Evolutionary conservation across 2,113 vertebrate genomes (phyloP), one percentile per base, ranked within the genome.

Genomic region (Xenopus borealis): DNA sequence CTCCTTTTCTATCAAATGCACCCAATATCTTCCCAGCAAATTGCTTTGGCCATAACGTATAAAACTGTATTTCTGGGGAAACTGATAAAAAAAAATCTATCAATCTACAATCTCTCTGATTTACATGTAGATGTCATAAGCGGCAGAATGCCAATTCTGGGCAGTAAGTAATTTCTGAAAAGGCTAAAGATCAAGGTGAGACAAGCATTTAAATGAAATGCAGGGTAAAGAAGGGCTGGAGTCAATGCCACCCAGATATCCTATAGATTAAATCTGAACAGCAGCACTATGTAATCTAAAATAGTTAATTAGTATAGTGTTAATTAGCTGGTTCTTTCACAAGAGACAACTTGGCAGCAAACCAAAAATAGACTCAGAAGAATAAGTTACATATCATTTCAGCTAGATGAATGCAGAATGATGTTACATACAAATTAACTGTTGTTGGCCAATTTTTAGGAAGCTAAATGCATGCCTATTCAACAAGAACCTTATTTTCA

Each of bases 281-380:
- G 92, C 89, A 81, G 82, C 85, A 88, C 86, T 88, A 92, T 96
- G 94, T 97, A 96, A 98, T 97, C 96, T 97, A 92, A 96, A 94
- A 95, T 94, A 94, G 94, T 96, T 97, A 96, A 98, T 98, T 98
- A 98, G 94, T 93, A 91, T 90, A 87, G 92, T 94, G 95, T 97
- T 98, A 98, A 98, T 98, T 98, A 98, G 92, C 91, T 88, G 80
- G 90, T 91, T 94, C 90, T 90, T 89, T 91, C 88, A 90, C 88
- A 89, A 91, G 89, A 90, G 88, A 84, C 83, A 89, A 85, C 87
- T 89, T 92, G 91, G 91, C 90, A 91, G 88, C 82, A 90, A 88
- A 91, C 88, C 91, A 92, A 91, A 86, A 85, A 84, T 82, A 80
- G 82, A 85, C 89, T 88, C 88, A 86, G 27, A 55, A 55, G 53